A percentile compares a stretch with the other conserved stretches of the same genome.
phyloP scores from a whole-genome alignment of 2,888 invertebrate species.

The Prosopocoilus inquinatus region DNA sequence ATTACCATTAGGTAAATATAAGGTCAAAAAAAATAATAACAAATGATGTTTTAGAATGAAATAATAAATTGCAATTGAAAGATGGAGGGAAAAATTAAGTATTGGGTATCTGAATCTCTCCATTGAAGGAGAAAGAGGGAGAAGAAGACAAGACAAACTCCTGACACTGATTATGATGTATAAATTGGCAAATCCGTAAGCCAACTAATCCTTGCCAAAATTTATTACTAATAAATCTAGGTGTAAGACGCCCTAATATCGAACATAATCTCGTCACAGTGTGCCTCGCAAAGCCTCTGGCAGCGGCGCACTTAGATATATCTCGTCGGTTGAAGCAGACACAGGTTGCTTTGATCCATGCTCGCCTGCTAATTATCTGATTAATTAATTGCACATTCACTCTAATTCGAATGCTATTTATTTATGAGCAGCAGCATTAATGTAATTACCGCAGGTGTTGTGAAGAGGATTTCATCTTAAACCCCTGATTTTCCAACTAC shows the following conservation, averaged over 20 bases:
- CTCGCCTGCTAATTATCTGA: conserved; percentile 50
- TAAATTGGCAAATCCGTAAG: too few species aligned
- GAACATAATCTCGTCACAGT: conserved; percentile 23
- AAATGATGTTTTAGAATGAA: too few species aligned
- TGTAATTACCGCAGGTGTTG: conserved; percentile 49
- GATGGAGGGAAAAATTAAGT: too few species aligned
- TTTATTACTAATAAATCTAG: conserved; percentile 8
- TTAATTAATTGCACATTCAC: conserved; percentile 52
- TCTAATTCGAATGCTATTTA: conserved; percentile 49
- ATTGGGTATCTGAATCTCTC: too few species aligned
- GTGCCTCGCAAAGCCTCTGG: conserved; percentile 22
- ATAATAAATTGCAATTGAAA: too few species aligned
- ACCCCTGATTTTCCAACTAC: conserved; percentile 16
- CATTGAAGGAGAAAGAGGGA: too few species aligned
- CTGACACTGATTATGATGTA: too few species aligned
- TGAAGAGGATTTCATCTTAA: conserved; percentile 21
- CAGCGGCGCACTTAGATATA: conserved; percentile 8
- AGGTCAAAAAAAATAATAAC: too few species aligned
- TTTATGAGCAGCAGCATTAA: conserved; percentile 51
- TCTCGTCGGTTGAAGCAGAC: conserved; percentile 4
- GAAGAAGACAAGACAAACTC: conserved; percentile 3
- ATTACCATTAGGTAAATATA: too few species aligned
- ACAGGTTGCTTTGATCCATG: conserved; percentile 44
- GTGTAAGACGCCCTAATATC: conserved; percentile 20
- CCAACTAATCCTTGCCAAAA: too few species aligned